Base-by-base conservation (phyloP, 2,113 vertebrate genomes). In the Sylvietta virens region DNA sequence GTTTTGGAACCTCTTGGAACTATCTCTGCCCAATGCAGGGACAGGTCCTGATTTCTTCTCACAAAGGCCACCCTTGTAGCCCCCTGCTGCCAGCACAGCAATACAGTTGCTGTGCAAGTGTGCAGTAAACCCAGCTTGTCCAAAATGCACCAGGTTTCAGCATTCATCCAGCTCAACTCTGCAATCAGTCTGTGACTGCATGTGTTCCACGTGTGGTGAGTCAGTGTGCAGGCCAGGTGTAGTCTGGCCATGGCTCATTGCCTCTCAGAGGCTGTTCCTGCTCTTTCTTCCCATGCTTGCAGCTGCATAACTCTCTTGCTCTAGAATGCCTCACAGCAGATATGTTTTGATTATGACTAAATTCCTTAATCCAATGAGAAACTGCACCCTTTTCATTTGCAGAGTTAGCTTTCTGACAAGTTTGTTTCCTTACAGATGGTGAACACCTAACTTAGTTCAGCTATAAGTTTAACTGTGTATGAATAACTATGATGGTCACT, bases 121-220 rank as follows among this genome's bases (percentile, higher is more conserved):
- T 70, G 51, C 16, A 40, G n/a, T 18, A 50, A 73, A 16, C 48
- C 15, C 47, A 62, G 0, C 15, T 37, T 42, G 39, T 31, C 56
- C 65, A 40, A 56, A 66, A 40, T 5, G 26, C 0, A 0, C 13
- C 37, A 37, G 13, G 11, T 40, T 89, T 28, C 31, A 42, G 50
- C 50, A 70, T 7, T n/a, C 23, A 48, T 21, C 9, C 47, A 39
- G 50, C 15, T 71, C 26, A 37, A 13, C 13, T 28, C 74, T 50
- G 44, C 69, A 73, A 15, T 26, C 2, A 0, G 0, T 6, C 16
- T 11, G 22, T 7, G 3, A 2, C 66, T 45, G 81, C 22, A 2
- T 8, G 18, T 31, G 21, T 50, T 8, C 56, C 42, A 42, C 11
- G 10, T 3, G 1, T 0, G 4, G 51, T 2, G 26, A 70, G 47